These are phyloP conservation scores for Lytechinus variegatus DNA, from an alignment of 35 echinoderm and acorn worm species.

Conservation along the genomic window DNA sequence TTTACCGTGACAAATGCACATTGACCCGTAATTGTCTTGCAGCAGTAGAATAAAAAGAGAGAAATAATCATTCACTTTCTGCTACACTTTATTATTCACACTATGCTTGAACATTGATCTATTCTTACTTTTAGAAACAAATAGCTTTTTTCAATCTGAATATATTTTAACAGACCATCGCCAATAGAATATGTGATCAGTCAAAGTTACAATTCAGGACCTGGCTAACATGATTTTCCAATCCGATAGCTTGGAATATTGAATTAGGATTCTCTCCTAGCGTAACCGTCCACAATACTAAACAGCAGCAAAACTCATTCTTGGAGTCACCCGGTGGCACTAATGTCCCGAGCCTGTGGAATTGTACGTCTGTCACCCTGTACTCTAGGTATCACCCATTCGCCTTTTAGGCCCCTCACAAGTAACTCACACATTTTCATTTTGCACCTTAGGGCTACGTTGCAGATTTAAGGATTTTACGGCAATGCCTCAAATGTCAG, in stretches of 20 bases:
- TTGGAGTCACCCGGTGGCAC: neutral
- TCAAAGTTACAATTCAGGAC: neutral
- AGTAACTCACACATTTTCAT: conserved; percentile 8
- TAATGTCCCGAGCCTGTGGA: neutral
- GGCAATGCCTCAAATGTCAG: neutral
- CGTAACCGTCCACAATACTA: neutral
- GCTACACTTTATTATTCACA: neutral
- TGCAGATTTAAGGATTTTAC: neutral
- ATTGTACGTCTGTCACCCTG: neutral
- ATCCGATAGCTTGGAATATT: neutral
- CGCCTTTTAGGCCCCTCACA: neutral
- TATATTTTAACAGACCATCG: neutral
- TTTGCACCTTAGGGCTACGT: neutral
- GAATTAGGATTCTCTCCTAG: neutral
- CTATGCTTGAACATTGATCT: neutral
- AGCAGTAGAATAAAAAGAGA: neutral
- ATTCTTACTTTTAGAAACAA: neutral
- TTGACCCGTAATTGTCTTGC: neutral
- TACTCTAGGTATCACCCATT: neutral
- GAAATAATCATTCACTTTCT: neutral
- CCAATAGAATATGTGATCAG: neutral
- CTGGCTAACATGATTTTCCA: neutral
- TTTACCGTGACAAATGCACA: neutral
- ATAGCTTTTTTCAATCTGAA: neutral
- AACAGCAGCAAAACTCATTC: neutral